phyloP scores from a whole-genome alignment of 2,113 vertebrate genomes.

The Rallus limicola region DNA sequence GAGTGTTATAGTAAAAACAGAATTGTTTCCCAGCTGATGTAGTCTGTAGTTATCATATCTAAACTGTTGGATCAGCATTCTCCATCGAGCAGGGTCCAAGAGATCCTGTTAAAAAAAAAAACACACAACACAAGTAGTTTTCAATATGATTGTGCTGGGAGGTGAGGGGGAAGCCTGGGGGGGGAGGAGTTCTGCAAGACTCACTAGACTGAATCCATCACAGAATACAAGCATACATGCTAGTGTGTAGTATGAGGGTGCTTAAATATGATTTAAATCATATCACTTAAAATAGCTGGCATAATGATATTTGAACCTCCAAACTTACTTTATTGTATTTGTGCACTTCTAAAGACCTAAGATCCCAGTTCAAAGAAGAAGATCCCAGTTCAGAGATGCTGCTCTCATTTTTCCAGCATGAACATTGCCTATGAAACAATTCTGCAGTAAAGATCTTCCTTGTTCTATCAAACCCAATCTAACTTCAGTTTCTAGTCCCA shows the following conservation, averaged over 20 bases:
- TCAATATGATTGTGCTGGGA: not conserved
- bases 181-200: not conserved
- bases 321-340: too few species aligned
- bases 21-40: conserved; percentile 98
- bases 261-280: not conserved
- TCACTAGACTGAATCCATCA: not conserved
- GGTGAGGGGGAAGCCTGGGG: not conserved
- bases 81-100: conserved; percentile 97
- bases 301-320: not conserved
- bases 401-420: too few species aligned
- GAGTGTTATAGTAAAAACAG: conserved; percentile 97
- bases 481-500: too few species aligned
- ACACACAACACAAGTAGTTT: conserved; percentile 19
- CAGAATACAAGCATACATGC: not conserved
- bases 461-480: too few species aligned
- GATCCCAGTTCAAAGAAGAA: too few species aligned
- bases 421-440: too few species aligned
- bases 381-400: too few species aligned
- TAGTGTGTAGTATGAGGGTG: not conserved
- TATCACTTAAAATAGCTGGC: not conserved
- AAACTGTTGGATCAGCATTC: conserved; percentile 98
- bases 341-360: too few species aligned
- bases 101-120: conserved; percentile 84
- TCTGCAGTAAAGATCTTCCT: too few species aligned
- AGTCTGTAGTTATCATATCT: conserved; percentile 99